Evolutionary conservation across 2,113 vertebrate genomes (phyloP).

Genomic region (Centropus unirufus): DNA sequence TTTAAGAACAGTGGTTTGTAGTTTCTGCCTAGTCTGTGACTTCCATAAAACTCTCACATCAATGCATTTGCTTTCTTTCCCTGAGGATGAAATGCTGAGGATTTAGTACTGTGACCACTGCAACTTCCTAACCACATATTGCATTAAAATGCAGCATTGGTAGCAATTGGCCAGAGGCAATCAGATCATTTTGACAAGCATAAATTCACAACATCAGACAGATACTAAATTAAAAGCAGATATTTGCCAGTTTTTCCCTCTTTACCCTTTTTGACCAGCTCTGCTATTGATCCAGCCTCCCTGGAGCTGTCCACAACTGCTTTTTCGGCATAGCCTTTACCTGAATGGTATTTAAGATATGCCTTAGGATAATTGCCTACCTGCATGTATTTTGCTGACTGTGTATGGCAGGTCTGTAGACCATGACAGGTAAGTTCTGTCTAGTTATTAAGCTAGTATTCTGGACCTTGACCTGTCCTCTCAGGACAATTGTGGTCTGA

Average conservation of each 20-base stretch:
- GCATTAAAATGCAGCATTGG: neutral
- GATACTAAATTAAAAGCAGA: neutral
- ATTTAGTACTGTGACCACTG: neutral
- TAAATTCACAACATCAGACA: neutral
- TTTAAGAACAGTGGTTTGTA: neutral
- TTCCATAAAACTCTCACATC: neutral
- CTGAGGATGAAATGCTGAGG: neutral
- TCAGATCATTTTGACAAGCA: neutral
- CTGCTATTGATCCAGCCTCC: neutral
- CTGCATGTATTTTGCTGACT: neutral
- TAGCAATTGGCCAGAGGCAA: neutral
- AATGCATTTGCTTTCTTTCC: neutral
- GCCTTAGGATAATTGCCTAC: neutral
- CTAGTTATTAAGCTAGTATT: neutral
- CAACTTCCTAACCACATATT: neutral
- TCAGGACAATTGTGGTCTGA: neutral
- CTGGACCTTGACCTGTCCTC: neutral
- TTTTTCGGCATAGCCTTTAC: neutral
- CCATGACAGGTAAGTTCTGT: neutral
- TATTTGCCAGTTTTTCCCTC: slow-evolving; percentile 17
- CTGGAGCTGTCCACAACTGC: neutral
- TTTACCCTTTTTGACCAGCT: neutral
- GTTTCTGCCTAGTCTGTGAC: neutral
- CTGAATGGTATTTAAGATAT: neutral
- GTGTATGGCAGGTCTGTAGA: neutral